Percentiles rank a stretch among this genome's conserved stretches.
Evolutionary conservation across 2,113 vertebrate genomes (phyloP).

Genomic region (Alligator sinensis): DNA sequence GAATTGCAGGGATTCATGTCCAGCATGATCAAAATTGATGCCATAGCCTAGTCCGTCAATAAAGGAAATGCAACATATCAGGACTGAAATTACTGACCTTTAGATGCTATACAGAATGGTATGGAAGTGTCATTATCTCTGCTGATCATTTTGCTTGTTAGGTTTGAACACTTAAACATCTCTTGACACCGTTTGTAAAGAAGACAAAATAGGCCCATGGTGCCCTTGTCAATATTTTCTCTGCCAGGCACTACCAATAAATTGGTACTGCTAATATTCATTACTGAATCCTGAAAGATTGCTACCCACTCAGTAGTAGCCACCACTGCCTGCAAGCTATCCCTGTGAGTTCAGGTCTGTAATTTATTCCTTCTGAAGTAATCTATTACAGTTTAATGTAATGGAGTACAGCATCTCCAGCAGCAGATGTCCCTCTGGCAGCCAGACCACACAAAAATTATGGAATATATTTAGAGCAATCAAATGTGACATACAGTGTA

Average conservation of each 20-base stretch:
- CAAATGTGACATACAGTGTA: fast-evolving
- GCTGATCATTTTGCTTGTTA: not conserved
- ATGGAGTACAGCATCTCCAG: not conserved
- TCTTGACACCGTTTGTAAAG: not conserved
- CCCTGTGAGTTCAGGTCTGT: not conserved
- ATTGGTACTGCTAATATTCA: not conserved
- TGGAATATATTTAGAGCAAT: not conserved
- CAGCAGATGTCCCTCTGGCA: not conserved
- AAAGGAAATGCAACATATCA: not conserved
- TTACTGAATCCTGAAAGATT: not conserved
- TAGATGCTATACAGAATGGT: not conserved
- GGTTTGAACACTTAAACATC: not conserved
- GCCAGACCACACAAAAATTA: not conserved
- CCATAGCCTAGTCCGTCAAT: not conserved
- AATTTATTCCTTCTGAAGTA: not conserved
- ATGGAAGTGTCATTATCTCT: not conserved
- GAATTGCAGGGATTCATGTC: not conserved
- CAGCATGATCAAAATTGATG: not conserved
- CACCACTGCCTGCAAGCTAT: not conserved
- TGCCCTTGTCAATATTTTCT: not conserved
- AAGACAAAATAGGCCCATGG: not conserved
- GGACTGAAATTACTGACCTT: not conserved
- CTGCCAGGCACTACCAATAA: not conserved
- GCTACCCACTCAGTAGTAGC: not conserved
- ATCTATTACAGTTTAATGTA: not conserved